Evolutionary conservation across 2,113 vertebrate species (phyloP).

Genomic region (Dunckerocampus dactyliophorus): DNA sequence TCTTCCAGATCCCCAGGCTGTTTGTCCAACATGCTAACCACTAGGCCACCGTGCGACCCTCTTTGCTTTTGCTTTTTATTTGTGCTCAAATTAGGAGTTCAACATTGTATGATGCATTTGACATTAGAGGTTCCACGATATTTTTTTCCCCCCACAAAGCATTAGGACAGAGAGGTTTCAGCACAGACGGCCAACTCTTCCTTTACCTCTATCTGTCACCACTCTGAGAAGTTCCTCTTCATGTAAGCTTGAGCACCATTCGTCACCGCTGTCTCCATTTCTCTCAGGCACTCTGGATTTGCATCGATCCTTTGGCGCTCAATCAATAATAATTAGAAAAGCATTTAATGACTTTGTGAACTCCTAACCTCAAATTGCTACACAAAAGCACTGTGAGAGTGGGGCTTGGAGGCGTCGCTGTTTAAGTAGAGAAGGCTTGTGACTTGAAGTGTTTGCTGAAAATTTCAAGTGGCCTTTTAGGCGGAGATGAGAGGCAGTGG

Average conservation of each 20-base stretch:
- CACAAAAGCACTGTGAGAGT: conserved; percentile 35
- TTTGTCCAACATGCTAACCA: too few species aligned
- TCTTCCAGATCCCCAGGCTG: too few species aligned
- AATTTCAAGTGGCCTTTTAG: conserved; percentile 47
- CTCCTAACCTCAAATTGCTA: conserved; percentile 51
- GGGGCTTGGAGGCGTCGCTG: conserved; percentile 7
- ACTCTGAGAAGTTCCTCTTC: conserved; percentile 1
- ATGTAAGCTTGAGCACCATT: not conserved
- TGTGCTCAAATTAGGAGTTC: too few species aligned
- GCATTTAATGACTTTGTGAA: conserved; percentile 66
- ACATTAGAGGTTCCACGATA: not conserved
- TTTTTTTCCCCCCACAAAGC: not conserved
- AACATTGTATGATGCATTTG: too few species aligned
- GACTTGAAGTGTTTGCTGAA: conserved; percentile 48
- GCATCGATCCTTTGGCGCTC: conserved; percentile 46
- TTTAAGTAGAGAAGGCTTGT: conserved; percentile 34
- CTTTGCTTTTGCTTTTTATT: too few species aligned
- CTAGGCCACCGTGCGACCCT: too few species aligned
- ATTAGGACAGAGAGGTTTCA: too few species aligned
- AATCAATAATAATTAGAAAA: conserved; percentile 74
- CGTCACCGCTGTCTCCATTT: conserved; percentile 11
- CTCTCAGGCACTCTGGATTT: conserved; percentile 32
- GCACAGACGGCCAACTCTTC: not conserved
- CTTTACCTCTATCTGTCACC: not conserved
- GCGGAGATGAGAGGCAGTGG: conserved; percentile 19